A percentile compares a stretch with the other conserved stretches of the same genome.
These are phyloP conservation scores for Thecocarcelia acutangulata DNA, from an alignment of 2,888 invertebrate genomes.

Conservation along the genomic window DNA sequence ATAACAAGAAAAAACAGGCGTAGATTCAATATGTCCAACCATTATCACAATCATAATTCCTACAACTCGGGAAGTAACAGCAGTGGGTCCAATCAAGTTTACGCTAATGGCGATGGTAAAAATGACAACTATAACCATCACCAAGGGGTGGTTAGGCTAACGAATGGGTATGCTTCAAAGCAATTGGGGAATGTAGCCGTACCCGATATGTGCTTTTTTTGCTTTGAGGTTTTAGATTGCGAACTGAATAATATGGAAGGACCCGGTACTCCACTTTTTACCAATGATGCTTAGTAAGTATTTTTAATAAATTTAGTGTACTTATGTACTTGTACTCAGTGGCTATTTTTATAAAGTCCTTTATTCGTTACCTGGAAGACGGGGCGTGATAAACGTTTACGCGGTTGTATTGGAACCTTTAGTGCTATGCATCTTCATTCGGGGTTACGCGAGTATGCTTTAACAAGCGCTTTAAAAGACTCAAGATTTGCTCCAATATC, in stretches of 20 bases:
- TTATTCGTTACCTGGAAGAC: constrained; percentile 99
- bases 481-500: constrained; percentile 97
- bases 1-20: constrained; percentile 5
- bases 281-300: constrained; percentile 97
- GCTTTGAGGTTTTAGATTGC: constrained; percentile 98
- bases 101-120: constrained; percentile 65
- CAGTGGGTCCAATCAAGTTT: constrained; percentile 61
- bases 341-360: constrained; percentile 85
- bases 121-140: constrained; percentile 60
- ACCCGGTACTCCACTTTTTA: constrained; percentile 94
- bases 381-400: constrained; percentile 95
- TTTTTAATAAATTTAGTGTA: constrained; percentile 17
- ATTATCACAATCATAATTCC: constrained; percentile 73
- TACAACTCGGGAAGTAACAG: constrained; percentile 67
- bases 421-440: constrained; percentile 97
- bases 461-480: constrained; percentile 98
- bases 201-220: constrained; percentile 99
- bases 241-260: constrained; percentile 96
- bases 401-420: constrained; percentile 99
- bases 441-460: constrained; percentile 97
- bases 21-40: constrained; percentile 72
- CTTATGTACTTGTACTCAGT: neutral
- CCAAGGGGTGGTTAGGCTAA: constrained; percentile 63
- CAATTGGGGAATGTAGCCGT: constrained; percentile 85
- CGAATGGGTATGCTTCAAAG: constrained; percentile 80